Base-by-base conservation (phyloP, 2,113 vertebrate genomes). In the Urocynchramus pylzowi region DNA sequence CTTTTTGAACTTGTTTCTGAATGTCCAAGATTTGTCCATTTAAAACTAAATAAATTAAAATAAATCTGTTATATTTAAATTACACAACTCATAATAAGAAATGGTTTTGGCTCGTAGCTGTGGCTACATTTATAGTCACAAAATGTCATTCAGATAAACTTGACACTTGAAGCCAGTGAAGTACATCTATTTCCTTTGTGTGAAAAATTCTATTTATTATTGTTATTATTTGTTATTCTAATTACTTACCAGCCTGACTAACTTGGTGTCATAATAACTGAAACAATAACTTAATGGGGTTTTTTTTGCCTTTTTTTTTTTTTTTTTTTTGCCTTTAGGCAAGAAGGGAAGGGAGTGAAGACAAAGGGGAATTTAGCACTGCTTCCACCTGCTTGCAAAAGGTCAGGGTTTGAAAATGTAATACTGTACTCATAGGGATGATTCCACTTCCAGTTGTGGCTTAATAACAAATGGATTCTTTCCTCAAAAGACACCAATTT, bases 71-170 rank as follows among this genome's bases (percentile, higher is more conserved):
- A 7, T 10, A n/a, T 31, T n/a, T 61, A 49, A 69, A 57, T 49
- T 5, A 24, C 3, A 6, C 19, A 39, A 81, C 47, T 52, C 11
- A 39, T 27, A 79, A 35, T 35, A 67, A 75, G 7, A 78, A 64
- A 26, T 11, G 5, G 0, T 63, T 81, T 26, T 39, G 5, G 31
- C 27, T 61, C 0, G 0, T 7, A 69, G 16, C 23, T 69, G 23
- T 50, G 35, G 13, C 19, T 54, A 80, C 9, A 31, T 67, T 54
- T 50, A 50, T 17, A 81, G 52, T 20, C 2, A 2, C 13, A 74
- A 78, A 77, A 74, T 13, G 8, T 65, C 49, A 74, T 39, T 82
- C 22, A 85, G 22, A 45, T 11, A 85, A 41, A 24, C 6, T 47
- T 31, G 17, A 33, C 41, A 82, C 23, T 45, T 26, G 21, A 87